Evolutionary conservation across 2,888 invertebrate genomes (phyloP), one percentile per base, ranked within the genome.

Genomic region (Mythimna ferrago): DNA sequence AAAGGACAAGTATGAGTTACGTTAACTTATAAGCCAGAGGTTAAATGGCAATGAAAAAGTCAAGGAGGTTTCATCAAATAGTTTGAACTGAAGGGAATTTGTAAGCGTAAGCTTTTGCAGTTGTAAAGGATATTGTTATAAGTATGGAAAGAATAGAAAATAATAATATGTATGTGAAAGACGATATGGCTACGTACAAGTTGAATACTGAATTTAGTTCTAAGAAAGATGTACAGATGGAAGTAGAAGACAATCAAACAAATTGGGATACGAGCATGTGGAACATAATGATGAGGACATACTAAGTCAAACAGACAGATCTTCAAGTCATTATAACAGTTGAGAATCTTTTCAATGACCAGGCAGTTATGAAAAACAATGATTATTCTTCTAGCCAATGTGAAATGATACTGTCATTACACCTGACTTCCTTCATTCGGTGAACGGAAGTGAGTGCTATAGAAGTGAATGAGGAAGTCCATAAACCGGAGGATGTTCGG

Each of bases 381-480:
- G 61, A 82, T 71, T 54, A 82, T 76, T 74, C 57, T 67, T 35
- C 26, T 69, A 67, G 76, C 71, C 69, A 67, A 72, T 62, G 63
- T 74, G 68, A 81, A 71, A 72, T 72, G 35, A 77, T 74, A 79
- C 63, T 85, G 79, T 83, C 81, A 81, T 69, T 82, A 78, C 71
- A 60, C 44, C 61, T 61, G 9, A 83, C 82, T 82, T 78, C 86
- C 85, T 82, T 38, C 57, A 80, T 76, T 78, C 51, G 58, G 51
- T 63, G 66, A 65, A 61, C 82, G 85, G 85, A 85, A 85, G 77
- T 82, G 66, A 77, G 38, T 72, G 73, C 80, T 84, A 73, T 82
- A 79, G 75, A 78, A 53, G 76, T 77, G 66, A 32, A 71, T 67
- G 68, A 80, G 86, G 86, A 86, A 85, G 85, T 86, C 86, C 85